phyloP scores from a whole-genome alignment of 2,797 vertebrate species.

The Dendrocincla tyrannina region DNA sequence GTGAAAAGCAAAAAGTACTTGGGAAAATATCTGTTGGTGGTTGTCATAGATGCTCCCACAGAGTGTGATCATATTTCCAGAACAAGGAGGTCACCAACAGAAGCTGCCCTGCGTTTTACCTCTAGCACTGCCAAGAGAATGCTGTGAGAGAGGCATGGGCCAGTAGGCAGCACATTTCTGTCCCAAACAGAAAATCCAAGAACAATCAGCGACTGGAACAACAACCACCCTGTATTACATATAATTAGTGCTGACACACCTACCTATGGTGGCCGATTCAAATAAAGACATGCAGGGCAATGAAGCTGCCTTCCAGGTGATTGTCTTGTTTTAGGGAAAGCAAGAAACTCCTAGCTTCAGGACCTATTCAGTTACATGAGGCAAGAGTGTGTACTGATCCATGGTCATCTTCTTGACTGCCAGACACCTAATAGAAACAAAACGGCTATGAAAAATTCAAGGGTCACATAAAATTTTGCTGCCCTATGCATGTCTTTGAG shows the following conservation, averaged over 20 bases:
- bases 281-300: neutral
- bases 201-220: neutral
- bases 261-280: neutral
- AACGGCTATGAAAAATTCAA: neutral
- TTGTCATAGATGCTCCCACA: neutral
- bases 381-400: rapidly evolving
- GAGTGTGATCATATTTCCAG: neutral
- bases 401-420: rapidly evolving
- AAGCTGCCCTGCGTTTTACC: rapidly evolving
- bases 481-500: neutral
- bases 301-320: neutral
- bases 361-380: neutral
- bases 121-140: rapidly evolving
- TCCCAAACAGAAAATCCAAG: neutral
- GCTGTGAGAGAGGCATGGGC: rapidly evolving
- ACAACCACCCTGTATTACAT: neutral
- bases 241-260: neutral
- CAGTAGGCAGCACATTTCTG: neutral
- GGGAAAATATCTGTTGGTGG: rapidly evolving
- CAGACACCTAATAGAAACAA: neutral
- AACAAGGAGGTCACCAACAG: neutral
- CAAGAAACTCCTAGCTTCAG: neutral
- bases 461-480: neutral
- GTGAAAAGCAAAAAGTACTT: neutral
- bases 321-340: neutral